A percentile compares a stretch with the other conserved stretches of the same genome.
These are phyloP conservation scores for Ridgeia piscesae DNA, from an alignment of 1,140 invertebrate species.

Conservation along the genomic window DNA sequence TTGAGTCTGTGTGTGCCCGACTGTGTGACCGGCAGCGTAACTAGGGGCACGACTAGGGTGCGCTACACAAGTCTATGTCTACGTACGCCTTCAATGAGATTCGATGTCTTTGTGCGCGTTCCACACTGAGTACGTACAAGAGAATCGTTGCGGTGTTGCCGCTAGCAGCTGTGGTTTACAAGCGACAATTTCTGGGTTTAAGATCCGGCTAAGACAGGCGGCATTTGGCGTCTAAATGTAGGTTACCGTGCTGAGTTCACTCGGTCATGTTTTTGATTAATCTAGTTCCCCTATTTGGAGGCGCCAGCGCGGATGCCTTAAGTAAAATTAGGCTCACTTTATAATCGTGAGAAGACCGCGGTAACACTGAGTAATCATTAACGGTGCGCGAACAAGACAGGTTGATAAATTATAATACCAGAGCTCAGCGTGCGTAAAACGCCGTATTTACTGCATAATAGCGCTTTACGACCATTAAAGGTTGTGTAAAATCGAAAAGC, in stretches of 20 bases:
- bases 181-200: too few relatives aligned
- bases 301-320: not conserved
- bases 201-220: too few relatives aligned
- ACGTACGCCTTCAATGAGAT: not conserved
- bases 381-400: not conserved
- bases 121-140: too few relatives aligned
- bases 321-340: not conserved
- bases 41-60: not conserved
- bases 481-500: not conserved
- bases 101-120: too few relatives aligned
- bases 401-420: not conserved
- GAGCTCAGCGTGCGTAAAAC: not conserved
- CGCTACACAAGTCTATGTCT: not conserved
- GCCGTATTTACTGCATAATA: not conserved
- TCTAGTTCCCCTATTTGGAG: not conserved
- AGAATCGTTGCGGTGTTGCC: too few relatives aligned
- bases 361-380: too few relatives aligned
- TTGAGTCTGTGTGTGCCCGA: not conserved
- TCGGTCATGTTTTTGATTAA: not conserved
- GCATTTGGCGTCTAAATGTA: too few relatives aligned
- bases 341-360: too few relatives aligned
- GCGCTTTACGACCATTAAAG: not conserved
- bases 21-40: not conserved
- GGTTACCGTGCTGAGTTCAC: not conserved
- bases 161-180: too few relatives aligned